Evolutionary conservation across 2,888 invertebrate genomes (phyloP).

Genomic region (Chorisops tibialis): DNA sequence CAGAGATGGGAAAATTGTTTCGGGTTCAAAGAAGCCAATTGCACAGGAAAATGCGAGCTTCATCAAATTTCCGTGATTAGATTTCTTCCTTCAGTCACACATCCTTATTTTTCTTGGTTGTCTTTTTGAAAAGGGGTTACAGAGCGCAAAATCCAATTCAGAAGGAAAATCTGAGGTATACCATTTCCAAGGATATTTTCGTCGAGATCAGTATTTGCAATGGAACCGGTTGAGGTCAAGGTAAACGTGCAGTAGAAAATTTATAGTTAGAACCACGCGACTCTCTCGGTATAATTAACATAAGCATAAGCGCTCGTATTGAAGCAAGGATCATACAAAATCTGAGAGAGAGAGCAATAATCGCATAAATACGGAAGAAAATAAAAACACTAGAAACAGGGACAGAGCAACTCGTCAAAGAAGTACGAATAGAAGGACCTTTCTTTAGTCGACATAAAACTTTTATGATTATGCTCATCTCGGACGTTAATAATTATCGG

Average conservation of each 20-base stretch:
- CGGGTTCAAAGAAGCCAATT: constrained; percentile 2
- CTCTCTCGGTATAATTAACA: background rate
- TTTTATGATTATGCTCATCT: constrained; percentile 15
- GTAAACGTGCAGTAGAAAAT: too few species aligned
- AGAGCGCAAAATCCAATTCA: too few species aligned
- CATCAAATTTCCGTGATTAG: background rate
- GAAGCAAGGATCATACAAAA: background rate
- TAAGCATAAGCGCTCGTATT: background rate
- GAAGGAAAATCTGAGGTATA: too few species aligned
- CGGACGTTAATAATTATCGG: constrained; percentile 16
- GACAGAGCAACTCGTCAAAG: constrained; percentile 1
- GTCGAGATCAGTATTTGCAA: too few species aligned
- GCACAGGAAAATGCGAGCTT: background rate
- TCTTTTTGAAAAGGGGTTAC: too few species aligned
- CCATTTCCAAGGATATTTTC: too few species aligned
- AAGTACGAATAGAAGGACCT: constrained; percentile 6
- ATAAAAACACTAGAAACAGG: constrained; percentile 5
- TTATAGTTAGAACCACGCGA: constrained; percentile 6
- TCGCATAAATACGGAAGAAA: constrained; percentile 18
- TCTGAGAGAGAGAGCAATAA: background rate
- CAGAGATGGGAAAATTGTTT: background rate
- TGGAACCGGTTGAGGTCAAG: too few species aligned
- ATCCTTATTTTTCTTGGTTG: too few species aligned
- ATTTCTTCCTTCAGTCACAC: background rate
- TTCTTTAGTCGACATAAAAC: constrained; percentile 3